Evolutionary conservation across 37 sponge, comb jelly and placozoan species (phyloP).

Genomic region (Axinella damicornis): DNA sequence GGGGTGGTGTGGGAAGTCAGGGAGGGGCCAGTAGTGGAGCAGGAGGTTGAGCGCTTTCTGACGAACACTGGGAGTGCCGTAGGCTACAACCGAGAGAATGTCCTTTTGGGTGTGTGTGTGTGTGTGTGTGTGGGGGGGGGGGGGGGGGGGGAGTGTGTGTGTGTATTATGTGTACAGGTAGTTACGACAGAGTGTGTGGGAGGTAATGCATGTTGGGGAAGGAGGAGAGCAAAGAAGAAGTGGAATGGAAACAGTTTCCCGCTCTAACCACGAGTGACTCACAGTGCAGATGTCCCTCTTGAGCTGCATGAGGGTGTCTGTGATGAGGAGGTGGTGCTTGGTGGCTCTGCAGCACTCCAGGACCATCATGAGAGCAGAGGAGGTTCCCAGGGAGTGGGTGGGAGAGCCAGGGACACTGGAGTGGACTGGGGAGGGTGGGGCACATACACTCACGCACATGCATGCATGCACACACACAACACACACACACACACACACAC

Average conservation of each 20-base stretch:
- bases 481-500: constrained; percentile 10
- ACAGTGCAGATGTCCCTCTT: constrained; percentile 74
- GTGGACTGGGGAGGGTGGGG: neutral
- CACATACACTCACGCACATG: no score
- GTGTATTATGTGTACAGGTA: no score
- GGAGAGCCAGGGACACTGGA: constrained; percentile 3
- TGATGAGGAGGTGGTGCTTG: constrained; percentile 43
- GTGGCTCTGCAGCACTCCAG: constrained; percentile 34
- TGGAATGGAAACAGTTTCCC: no score
- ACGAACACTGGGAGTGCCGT: constrained; percentile 41
- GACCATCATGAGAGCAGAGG: constrained; percentile 56
- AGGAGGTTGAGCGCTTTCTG: constrained; percentile 56
- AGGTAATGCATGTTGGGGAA: no score
- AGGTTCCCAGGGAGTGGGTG: constrained; percentile 8
- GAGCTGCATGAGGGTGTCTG: constrained; percentile 67
- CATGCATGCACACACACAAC: no score
- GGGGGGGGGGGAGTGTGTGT: no score
- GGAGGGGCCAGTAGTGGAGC: constrained; percentile 72
- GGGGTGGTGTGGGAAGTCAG: constrained; percentile 28
- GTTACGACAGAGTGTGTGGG: no score
- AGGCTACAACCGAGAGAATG: constrained; percentile 57
- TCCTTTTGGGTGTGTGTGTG: constrained; percentile 33
- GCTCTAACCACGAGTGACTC: no score
- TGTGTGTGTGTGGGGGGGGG: neutral
- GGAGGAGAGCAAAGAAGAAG: no score